Evolutionary conservation across 2,888 invertebrate species (phyloP), one percentile per base, ranked within the genome.

Genomic region (Cylindroiulus punctatus): DNA sequence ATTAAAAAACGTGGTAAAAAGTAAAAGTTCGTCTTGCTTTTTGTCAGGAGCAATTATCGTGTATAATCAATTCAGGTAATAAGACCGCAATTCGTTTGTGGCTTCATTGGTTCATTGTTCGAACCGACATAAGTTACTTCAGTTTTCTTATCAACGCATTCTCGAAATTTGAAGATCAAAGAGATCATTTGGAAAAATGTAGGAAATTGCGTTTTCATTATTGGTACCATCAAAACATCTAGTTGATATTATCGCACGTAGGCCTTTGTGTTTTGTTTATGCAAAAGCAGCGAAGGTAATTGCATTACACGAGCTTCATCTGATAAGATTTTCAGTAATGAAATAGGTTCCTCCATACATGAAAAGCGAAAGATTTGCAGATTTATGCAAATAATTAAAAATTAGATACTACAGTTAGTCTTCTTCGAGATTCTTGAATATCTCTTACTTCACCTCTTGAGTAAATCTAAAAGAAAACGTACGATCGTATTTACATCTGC

Each of bases 21-120:
- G 57, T 57, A 57, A 57, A 76, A 76, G 30, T 76, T 76, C 26
- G 10, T 65, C 76, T 12, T 30, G 76, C 14, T 76, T 76, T 76
- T 30, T 76, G 76, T 76, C n/a, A 22, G 26, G 76, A 10, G 26
- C 17, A 76, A 76, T 76, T 76, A 76, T 76, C 76, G 30, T 14
- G 76, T 30, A n/a, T n/a, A 76, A 76, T 76, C 76, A 17, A 30
- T 76, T 76, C 76, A 14, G 12, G 5, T 26, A 65, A 65, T 26
- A 65, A 65, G 26, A 1, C 65, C n/a, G 22, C 57, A n/a, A n/a
- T n/a, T 19, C 57, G 22, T 65, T 8, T 26, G 14, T 30, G 26
- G 26, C 30, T 76, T 76, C 30, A 76, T 76, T 8, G 30, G 76
- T 30, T 76, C 26, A 76, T 76, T 76, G 76, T 76, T 30, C 26